Evolutionary conservation across 23 tunicate genomes (phyloP), one percentile per base, ranked within the genome.

Genomic region (Styela plicata): DNA sequence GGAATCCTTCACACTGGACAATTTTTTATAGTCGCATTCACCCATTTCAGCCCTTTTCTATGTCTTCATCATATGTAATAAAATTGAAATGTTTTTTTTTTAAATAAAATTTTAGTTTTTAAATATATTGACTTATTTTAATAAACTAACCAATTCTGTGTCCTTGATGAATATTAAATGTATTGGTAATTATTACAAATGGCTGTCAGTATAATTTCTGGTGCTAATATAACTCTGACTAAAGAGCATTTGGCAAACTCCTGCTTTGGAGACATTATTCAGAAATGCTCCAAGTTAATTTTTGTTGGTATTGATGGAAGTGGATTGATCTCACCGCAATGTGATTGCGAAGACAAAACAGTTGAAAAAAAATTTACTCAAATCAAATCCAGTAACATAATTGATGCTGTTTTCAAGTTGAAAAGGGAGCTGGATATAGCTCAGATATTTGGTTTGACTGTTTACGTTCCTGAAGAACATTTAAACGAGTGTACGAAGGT

Each of bases 391-490:
- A 44, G 7, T 13, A 18, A 22, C n/a, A 18, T 29, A 16, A 22
- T 67, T 1, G 71, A 67, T 67, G 71, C 71, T 67, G 31, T 67
- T 67, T 67, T 67, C 24, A 67, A 67, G 22, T 24, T 67, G 23
- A 67, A 67, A 67, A 67, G 24, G 22, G 31, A 13, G 19, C 71
- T 67, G 13, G 71, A 67, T 67, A 24, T 18, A 22, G 71, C 71
- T 25, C 30, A 25, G 24, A 29, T 67, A 27, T 25, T 67, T 22
- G 31, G 22, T 16, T 19, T 17, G 30, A 16, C 22, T 1, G 31
- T 22, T 29, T 67, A 25, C 22, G 24, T 67, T 27, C 71, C n/a
- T 1, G 71, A 67, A 29, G 30, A 27, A 1, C 19, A 67, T 29
- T 19, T 67, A 16, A 1, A 29, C 16, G 71, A 67, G 71, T 1